Percentiles rank a stretch among this genome's conserved stretches.
phyloP scores from a whole-genome alignment of 2,797 vertebrate species.

The Pseudomugil tenellus region DNA sequence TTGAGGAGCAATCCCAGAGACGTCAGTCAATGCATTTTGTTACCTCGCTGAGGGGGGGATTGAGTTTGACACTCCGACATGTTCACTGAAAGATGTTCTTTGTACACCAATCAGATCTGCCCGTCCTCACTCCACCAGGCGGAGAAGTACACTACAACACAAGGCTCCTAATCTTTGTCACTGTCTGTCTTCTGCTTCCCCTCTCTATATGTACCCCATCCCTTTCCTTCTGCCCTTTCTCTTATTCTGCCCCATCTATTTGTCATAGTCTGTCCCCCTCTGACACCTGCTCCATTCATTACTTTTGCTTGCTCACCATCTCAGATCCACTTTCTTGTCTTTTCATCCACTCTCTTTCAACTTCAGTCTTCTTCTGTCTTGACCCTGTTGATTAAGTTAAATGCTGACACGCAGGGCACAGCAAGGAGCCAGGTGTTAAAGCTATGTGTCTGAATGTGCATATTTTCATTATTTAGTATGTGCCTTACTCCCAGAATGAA shows the following conservation, averaged over 20 bases:
- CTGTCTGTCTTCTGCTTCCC: slow-evolving; percentile 54
- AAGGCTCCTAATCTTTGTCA: slow-evolving; percentile 67
- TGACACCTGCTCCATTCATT: slow-evolving; percentile 49
- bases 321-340: slow-evolving; percentile 21
- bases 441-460: not conserved
- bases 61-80: slow-evolving; percentile 66
- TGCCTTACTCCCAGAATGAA: slow-evolving; percentile 14
- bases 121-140: slow-evolving; percentile 66
- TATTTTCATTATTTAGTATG: not conserved
- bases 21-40: slow-evolving; percentile 75
- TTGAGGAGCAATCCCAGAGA: slow-evolving; percentile 70
- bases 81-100: slow-evolving; percentile 71
- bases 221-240: slow-evolving; percentile 38
- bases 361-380: slow-evolving; percentile 20
- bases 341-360: slow-evolving; percentile 38
- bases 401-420: slow-evolving; percentile 26
- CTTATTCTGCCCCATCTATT: slow-evolving; percentile 61
- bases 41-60: slow-evolving; percentile 64
- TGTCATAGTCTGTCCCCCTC: slow-evolving; percentile 60
- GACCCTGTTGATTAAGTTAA: slow-evolving; percentile 41
- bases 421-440: slow-evolving; percentile 20
- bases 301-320: slow-evolving; percentile 15
- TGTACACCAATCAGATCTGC: slow-evolving; percentile 77
- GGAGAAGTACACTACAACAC: slow-evolving; percentile 52
- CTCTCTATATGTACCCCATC: slow-evolving; percentile 49